Evolutionary conservation across 1,140 invertebrate genomes (phyloP).

Genomic region (Bursaphelenchus mucronatus): DNA sequence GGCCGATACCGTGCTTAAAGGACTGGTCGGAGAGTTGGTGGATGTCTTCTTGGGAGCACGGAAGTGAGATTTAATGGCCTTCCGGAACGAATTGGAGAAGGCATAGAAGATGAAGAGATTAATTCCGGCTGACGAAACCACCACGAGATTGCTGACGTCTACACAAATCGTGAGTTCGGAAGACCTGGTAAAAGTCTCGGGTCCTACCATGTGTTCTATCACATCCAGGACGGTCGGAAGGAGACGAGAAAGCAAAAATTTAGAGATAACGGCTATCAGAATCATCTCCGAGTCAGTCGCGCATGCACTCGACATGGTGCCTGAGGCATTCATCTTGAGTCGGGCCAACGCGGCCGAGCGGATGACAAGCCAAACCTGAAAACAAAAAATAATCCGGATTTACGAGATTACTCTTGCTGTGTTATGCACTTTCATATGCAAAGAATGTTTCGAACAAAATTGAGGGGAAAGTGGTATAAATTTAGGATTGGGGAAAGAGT

Average conservation of each 20-base stretch:
- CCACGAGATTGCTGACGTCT: slow-evolving; percentile 39
- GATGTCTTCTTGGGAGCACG: background rate
- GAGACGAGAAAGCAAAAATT: slow-evolving; percentile 44
- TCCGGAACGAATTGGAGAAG: slow-evolving; percentile 34
- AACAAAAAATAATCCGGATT: background rate
- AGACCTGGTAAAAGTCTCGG: slow-evolving; percentile 27
- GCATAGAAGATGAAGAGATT: slow-evolving; percentile 48
- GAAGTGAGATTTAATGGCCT: slow-evolving; percentile 2
- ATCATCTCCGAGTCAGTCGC: slow-evolving; percentile 43
- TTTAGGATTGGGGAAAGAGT: too few species aligned
- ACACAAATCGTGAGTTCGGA: slow-evolving; percentile 32
- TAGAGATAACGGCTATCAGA: slow-evolving; percentile 39
- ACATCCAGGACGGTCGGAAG: slow-evolving; percentile 44
- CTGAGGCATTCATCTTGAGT: slow-evolving; percentile 35
- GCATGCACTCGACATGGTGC: background rate
- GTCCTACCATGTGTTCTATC: slow-evolving; percentile 35
- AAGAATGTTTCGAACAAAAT: too few species aligned
- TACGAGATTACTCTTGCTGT: too few species aligned
- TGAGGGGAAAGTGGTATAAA: too few species aligned
- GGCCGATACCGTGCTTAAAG: slow-evolving; percentile 8
- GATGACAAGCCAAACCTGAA: slow-evolving; percentile 38
- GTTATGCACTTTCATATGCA: too few species aligned
- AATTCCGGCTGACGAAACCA: slow-evolving; percentile 33
- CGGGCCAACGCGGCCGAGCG: slow-evolving; percentile 30
- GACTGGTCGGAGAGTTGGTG: background rate